These are phyloP conservation scores for Cephalopachus bancanus DNA, from an alignment of 2,797 vertebrate species.

Conservation along the genomic window DNA sequence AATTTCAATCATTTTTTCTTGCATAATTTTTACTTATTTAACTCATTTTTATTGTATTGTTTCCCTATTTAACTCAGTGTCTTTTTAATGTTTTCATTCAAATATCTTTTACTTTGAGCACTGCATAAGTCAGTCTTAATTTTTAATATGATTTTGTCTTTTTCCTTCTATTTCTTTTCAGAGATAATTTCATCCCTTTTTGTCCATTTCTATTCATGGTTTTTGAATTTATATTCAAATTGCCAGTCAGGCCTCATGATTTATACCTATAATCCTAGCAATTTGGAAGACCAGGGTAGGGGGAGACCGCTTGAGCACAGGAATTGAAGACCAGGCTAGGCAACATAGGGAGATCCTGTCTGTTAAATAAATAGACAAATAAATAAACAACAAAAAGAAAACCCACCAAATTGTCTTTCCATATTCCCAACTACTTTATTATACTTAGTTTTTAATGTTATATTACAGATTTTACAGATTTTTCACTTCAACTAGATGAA, in stretches of 20 bases:
- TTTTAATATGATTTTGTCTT: background rate
- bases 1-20: background rate
- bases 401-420: background rate
- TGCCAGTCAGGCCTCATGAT: background rate
- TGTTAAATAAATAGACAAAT: background rate
- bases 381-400: background rate
- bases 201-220: background rate
- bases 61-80: background rate
- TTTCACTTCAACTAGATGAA: background rate
- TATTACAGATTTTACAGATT: background rate
- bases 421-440: background rate
- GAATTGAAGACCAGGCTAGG: background rate
- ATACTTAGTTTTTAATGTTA: background rate
- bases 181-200: background rate
- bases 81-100: background rate
- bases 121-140: background rate
- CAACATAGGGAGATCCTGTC: background rate
- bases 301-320: background rate
- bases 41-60: background rate
- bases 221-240: background rate
- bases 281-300: background rate
- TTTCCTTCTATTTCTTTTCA: slow-evolving; percentile 5
- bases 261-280: background rate
- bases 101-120: background rate
- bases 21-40: background rate